These are phyloP conservation scores for Ascaphus truei DNA, from an alignment of 2,113 vertebrate species.

Conservation along the genomic window DNA sequence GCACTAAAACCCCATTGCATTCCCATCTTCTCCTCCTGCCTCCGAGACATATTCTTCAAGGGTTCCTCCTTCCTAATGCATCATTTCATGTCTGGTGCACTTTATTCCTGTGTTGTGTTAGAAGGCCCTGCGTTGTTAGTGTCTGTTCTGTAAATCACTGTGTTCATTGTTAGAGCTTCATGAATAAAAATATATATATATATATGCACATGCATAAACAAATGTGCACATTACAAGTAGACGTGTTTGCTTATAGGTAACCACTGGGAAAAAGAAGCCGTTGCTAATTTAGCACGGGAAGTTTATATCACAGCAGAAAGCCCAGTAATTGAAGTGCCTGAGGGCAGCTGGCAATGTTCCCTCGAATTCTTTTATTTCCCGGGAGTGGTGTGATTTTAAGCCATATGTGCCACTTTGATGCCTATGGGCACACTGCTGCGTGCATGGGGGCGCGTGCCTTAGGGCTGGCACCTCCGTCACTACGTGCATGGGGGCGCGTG, in stretches of 20 bases:
- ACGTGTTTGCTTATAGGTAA: constrained; percentile 19
- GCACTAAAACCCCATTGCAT: too few relatives aligned
- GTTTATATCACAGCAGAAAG: constrained; percentile 25
- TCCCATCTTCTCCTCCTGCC: too few relatives aligned
- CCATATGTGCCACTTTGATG: constrained; percentile 33
- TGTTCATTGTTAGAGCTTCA: neutral
- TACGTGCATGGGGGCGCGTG: too few relatives aligned
- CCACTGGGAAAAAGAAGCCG: constrained; percentile 19
- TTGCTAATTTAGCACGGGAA: constrained; percentile 29
- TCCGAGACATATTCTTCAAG: too few relatives aligned
- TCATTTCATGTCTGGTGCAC: too few relatives aligned
- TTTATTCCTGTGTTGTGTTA: too few relatives aligned
- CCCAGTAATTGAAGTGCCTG: constrained; percentile 6
- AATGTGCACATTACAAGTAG: neutral
- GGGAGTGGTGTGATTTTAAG: constrained; percentile 30
- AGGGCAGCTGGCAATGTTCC: constrained; percentile 31
- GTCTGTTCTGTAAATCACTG: too few relatives aligned
- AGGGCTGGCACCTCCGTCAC: constrained; percentile 10
- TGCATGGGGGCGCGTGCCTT: neutral
- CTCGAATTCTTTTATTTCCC: constrained; percentile 28
- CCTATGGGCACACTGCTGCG: constrained; percentile 20
- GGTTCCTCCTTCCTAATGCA: too few relatives aligned
- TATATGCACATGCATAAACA: neutral
- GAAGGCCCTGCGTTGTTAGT: too few relatives aligned
- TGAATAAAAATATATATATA: too few relatives aligned